Base-by-base conservation (phyloP, 37 sponge, comb jelly and placozoan genomes). In the Halisarca cf. caerulea region DNA sequence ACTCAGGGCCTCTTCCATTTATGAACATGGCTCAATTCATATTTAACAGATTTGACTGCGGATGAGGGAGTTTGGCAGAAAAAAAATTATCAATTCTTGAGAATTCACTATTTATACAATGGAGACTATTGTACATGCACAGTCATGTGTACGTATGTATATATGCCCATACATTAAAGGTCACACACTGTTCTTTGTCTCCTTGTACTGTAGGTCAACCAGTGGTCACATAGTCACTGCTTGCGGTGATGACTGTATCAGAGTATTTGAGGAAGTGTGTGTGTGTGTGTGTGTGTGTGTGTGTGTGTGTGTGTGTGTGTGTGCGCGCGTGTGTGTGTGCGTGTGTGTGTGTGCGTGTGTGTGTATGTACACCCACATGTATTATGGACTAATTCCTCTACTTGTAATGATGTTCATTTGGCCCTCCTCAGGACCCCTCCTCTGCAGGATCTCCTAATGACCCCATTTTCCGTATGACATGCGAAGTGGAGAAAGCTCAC, bases 181-280 rank as follows among this genome's bases (percentile, higher is more conserved):
- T n/a, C n/a, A n/a, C n/a, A n/a, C n/a, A n/a, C n/a, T n/a, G n/a
- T n/a, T 3, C 66, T 6, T 64, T 68, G 21, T 42, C 73, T 38
- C 7, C 39, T 55, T 3, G 5, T 3, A 3, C 4, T 35, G 7
- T 18, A 92, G 93, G 93, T 93, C 92, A 59, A 36, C 20, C 33
- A 36, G 58, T 34, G 92, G 91, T 18, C 54, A 86, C 43, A 66
- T 98, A 27, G 98, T 96, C 9, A 94, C 98, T 47, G 98, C 88
- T 6, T 78, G 94, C 88, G 98, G 92, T 32, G 98, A 98, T 84
- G 90, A 98, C 75, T 37, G 64, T 38, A 86, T 98, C 53, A 81
- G 98, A 68, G 79, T 98, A 66, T 95, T 94, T 66, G 43, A 78
- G 59, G 84, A 88, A 80, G 97, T 90, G n/a, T 21, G 28, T 41